phyloP scores from a whole-genome alignment of 64 coral and sea anemone genomes.

The Montipora foliosa region DNA sequence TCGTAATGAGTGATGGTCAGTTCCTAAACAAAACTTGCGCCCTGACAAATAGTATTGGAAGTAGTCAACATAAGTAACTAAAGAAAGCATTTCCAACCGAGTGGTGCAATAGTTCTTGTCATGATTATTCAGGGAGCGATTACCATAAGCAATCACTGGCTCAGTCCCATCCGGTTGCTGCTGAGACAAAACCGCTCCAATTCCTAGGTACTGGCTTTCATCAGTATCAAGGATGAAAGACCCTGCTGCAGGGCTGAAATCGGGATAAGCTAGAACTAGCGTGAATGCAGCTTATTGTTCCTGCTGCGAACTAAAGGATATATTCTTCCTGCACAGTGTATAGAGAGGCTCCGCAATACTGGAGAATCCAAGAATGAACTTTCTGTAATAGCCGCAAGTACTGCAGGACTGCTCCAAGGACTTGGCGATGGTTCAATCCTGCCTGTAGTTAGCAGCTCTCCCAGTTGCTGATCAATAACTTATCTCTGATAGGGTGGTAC shows the following conservation, averaged over 20 bases:
- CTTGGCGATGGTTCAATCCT: too few relatives aligned
- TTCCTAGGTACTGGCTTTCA: conserved; percentile 16
- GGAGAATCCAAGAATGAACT: conserved; percentile 49
- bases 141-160: conserved; percentile 43
- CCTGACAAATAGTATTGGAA: conserved; percentile 29
- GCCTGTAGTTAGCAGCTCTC: too few relatives aligned
- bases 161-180: conserved; percentile 55
- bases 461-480: too few relatives aligned
- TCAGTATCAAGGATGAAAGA: conserved; percentile 49
- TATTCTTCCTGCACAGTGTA: conserved; percentile 48
- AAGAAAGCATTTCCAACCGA: conserved; percentile 50
- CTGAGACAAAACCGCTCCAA: conserved; percentile 55
- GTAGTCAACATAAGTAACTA: conserved; percentile 49
- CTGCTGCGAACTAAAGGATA: conserved; percentile 14
- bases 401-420: too few relatives aligned
- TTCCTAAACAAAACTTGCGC: too few relatives aligned
- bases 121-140: conserved; percentile 51
- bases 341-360: conserved; percentile 33
- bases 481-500: too few relatives aligned
- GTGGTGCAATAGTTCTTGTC: conserved; percentile 66
- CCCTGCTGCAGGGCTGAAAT: conserved; percentile 3
- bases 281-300: conserved; percentile 8
- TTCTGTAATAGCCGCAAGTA: conserved; percentile 47
- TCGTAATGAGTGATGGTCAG: too few relatives aligned
- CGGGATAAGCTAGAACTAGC: conserved; percentile 32